Percentiles rank a stretch among this genome's conserved stretches.
Evolutionary conservation across 2,888 invertebrate species (phyloP).

Genomic region (Himalopsyche tibetana): DNA sequence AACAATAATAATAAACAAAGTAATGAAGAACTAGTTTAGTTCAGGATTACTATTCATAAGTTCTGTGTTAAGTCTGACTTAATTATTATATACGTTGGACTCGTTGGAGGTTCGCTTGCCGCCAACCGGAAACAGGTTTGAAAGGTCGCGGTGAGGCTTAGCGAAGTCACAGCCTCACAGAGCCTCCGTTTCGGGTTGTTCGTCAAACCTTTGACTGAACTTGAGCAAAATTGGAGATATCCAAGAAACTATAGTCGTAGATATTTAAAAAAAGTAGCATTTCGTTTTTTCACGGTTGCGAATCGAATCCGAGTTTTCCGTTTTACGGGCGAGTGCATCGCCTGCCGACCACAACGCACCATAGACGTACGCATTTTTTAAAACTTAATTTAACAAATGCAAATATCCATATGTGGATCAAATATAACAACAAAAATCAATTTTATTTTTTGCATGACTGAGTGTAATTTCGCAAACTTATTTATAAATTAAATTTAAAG

Average conservation of each 20-base stretch:
- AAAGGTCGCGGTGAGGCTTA: not conserved
- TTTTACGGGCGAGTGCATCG: slow-evolving; percentile 11
- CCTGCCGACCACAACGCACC: not conserved
- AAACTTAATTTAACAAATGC: too few relatives aligned
- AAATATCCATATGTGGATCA: too few relatives aligned
- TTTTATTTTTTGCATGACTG: too few relatives aligned
- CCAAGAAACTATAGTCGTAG: not conserved
- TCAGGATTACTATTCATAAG: too few relatives aligned
- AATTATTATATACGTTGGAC: not conserved
- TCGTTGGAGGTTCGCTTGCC: not conserved
- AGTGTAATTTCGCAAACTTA: too few relatives aligned
- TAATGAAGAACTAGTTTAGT: too few relatives aligned
- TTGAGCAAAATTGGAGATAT: not conserved
- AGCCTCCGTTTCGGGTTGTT: slow-evolving; percentile 2
- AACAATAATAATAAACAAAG: too few relatives aligned
- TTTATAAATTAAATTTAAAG: too few relatives aligned
- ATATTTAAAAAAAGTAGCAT: not conserved
- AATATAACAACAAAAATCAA: too few relatives aligned
- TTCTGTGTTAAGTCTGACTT: not conserved
- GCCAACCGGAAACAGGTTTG: slow-evolving; percentile 2
- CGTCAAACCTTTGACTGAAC: not conserved
- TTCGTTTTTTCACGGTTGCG: slow-evolving; percentile 25
- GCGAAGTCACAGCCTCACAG: not conserved
- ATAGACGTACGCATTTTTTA: not conserved
- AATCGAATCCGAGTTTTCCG: slow-evolving; percentile 13